phyloP scores from a whole-genome alignment of 2,113 vertebrate genomes.

The Riparia riparia region DNA sequence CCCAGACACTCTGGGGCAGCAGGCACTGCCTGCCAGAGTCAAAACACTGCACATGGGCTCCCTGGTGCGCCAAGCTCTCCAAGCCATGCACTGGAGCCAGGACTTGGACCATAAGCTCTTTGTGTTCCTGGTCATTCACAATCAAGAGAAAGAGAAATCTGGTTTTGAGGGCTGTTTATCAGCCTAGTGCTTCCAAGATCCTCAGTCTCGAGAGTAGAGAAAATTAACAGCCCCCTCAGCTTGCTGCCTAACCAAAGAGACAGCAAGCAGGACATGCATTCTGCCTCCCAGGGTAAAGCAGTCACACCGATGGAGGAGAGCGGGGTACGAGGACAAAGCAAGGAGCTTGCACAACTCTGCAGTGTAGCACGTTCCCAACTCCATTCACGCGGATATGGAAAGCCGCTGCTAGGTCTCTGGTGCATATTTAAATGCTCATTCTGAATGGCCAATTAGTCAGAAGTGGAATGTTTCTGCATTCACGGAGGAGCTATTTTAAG shows the following conservation, averaged over 20 bases:
- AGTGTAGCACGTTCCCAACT: neutral
- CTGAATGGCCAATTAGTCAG: slow-evolving; percentile 59
- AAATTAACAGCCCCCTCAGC: neutral
- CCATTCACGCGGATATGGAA: neutral
- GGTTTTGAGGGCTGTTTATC: slow-evolving; percentile 8
- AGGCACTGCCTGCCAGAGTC: neutral
- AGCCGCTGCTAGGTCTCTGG: slow-evolving; percentile 1
- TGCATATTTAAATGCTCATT: slow-evolving; percentile 50
- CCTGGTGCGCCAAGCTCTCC: slow-evolving; percentile 8
- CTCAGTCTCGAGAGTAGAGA: accelerated
- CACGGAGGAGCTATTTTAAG: slow-evolving; percentile 66
- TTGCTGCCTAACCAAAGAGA: neutral
- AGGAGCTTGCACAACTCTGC: neutral
- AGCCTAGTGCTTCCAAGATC: neutral
- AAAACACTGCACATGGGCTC: neutral
- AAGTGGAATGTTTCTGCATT: slow-evolving; percentile 58
- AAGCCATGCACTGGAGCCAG: neutral
- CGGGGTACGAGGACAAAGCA: neutral
- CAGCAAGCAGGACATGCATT: neutral
- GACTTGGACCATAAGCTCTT: neutral
- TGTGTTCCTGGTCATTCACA: slow-evolving; percentile 36
- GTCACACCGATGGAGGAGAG: neutral
- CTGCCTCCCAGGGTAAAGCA: neutral
- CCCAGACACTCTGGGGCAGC: neutral
- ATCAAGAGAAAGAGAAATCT: slow-evolving; percentile 7